Percentiles rank a stretch among this genome's conserved stretches.
phyloP scores from a whole-genome alignment of 2,113 vertebrate species.

The Myiopsitta monachus region DNA sequence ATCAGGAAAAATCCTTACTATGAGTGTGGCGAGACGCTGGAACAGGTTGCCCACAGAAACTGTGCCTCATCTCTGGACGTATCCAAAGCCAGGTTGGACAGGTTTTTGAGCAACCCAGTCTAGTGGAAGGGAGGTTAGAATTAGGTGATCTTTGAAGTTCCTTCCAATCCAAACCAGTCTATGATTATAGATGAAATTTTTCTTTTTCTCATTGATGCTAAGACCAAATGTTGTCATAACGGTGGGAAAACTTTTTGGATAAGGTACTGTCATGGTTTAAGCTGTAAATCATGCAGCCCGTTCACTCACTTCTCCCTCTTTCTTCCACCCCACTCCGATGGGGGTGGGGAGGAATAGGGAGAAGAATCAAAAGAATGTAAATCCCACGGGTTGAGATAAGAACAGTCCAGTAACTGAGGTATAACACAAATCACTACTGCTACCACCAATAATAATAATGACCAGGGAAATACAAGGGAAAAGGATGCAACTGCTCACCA shows the following conservation, averaged over 20 bases:
- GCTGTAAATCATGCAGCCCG: no score
- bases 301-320: no score
- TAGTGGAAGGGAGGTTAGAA: not conserved
- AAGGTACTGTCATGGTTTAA: no score
- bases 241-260: not conserved
- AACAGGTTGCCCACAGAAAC: not conserved
- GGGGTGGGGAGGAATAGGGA: no score
- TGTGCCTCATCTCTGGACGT: not conserved
- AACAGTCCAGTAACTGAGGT: no score
- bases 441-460: no score
- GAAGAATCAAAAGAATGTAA: no score
- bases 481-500: no score
- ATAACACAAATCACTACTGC: no score
- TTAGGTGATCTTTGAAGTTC: not conserved
- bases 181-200: not conserved
- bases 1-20: not conserved
- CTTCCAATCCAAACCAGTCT: not conserved
- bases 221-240: rapidly evolving
- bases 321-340: no score
- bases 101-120: not conserved
- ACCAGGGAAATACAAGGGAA: no score
- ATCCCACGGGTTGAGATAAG: no score
- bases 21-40: not conserved
- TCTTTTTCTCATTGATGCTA: not conserved
- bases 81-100: not conserved